phyloP scores from a whole-genome alignment of 1,140 invertebrate genomes.

The Drosophila mayri region DNA sequence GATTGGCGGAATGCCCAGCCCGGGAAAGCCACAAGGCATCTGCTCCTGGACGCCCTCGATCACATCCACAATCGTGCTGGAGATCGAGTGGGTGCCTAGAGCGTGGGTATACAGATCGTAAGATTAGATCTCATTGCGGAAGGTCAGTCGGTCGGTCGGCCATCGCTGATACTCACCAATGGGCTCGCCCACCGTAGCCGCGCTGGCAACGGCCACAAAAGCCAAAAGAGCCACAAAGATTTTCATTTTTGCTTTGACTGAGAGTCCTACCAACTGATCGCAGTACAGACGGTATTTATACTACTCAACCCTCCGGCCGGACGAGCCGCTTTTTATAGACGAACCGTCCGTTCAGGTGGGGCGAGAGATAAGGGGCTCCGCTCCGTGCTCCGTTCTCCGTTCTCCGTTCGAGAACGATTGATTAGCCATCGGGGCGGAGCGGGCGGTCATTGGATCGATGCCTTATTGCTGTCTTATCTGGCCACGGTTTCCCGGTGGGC shows the following conservation, averaged over 20 bases:
- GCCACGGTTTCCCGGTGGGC: constrained; percentile 17
- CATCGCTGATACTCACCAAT: constrained; percentile 53
- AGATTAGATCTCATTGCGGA: too few relatives aligned
- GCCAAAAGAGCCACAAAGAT: constrained; percentile 67
- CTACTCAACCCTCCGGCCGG: constrained; percentile 50
- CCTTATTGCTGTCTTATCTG: constrained; percentile 52
- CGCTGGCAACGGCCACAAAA: constrained; percentile 67
- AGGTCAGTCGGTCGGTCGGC: too few relatives aligned
- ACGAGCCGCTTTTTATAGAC: constrained; percentile 74
- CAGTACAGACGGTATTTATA: constrained; percentile 72
- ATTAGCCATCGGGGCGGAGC: constrained; percentile 14
- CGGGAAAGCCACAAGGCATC: constrained; percentile 81
- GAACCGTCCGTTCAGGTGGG: constrained; percentile 11
- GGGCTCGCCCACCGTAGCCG: constrained; percentile 55
- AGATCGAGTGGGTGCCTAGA: constrained; percentile 59
- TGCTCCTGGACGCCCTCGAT: constrained; percentile 65
- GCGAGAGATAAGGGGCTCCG: constrained; percentile 46
- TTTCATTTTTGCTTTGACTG: constrained; percentile 58
- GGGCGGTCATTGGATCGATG: constrained; percentile 18
- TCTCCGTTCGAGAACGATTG: constrained; percentile 32
- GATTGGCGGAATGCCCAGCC: constrained; percentile 71
- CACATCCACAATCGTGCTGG: constrained; percentile 58
- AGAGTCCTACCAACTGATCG: constrained; percentile 68
- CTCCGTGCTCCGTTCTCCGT: constrained; percentile 17
- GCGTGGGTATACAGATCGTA: not conserved